Conservation (phyloP, 2,113 vertebrate species). For the Crypturellus undulatus region DNA sequence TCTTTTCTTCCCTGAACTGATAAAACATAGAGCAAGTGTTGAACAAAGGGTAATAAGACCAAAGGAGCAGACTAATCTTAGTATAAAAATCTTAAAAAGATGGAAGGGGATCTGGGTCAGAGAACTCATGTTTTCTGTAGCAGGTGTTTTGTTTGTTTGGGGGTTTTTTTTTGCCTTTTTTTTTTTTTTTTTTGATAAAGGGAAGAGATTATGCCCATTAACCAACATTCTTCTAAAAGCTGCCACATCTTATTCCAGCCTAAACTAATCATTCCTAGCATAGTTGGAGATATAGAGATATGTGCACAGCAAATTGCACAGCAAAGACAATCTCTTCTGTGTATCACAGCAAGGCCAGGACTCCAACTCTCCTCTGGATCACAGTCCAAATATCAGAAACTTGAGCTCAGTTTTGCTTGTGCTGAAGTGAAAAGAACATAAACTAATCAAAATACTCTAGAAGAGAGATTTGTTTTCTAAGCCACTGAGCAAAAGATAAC, state of each 20-base stretch:
- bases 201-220: not conserved
- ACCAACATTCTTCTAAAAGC: not conserved
- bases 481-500: not conserved
- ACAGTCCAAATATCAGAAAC: not conserved
- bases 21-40: not conserved
- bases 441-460: not conserved
- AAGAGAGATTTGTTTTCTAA: not conserved
- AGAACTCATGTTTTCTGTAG: not conserved
- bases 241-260: not conserved
- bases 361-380: not conserved
- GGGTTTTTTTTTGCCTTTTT: not conserved
- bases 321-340: not conserved
- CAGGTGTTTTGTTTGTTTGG: not conserved
- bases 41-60: not conserved
- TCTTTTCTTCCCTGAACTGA: not conserved
- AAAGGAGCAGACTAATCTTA: not conserved
- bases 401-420: not conserved
- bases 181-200: not conserved
- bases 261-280: not conserved
- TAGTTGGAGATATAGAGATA: not conserved
- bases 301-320: not conserved
- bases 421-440: not conserved
- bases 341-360: not conserved
- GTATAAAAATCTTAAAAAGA: not conserved
- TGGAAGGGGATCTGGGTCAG: not conserved